Percentiles rank a stretch among this genome's conserved stretches.
These are phyloP conservation scores for Augiades crinisus DNA, from an alignment of 2,888 invertebrate species.

Conservation along the genomic window DNA sequence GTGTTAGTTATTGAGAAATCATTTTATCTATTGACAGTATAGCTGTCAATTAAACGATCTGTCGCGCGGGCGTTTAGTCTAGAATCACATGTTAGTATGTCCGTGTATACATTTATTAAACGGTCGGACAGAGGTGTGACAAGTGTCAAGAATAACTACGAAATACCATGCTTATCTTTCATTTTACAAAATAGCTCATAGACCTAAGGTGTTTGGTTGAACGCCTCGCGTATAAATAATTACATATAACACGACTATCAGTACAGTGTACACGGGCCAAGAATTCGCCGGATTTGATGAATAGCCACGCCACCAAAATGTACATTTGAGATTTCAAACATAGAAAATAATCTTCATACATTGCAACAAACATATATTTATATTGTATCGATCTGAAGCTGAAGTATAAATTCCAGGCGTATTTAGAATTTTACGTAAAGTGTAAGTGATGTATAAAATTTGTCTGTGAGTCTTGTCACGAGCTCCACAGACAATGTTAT, in stretches of 20 bases:
- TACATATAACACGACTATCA: slow-evolving; percentile 31
- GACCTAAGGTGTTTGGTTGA: slow-evolving; percentile 29
- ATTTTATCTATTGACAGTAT: slow-evolving; percentile 15
- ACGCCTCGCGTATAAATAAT: slow-evolving; percentile 36
- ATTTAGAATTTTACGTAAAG: too few relatives aligned
- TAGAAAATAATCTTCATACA: too few relatives aligned
- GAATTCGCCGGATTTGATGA: slow-evolving; percentile 35
- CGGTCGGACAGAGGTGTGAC: slow-evolving; percentile 15
- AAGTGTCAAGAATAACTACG: slow-evolving; percentile 28
- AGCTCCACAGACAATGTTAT: too few relatives aligned
- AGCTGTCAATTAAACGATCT: slow-evolving; percentile 9
- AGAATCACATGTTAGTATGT: slow-evolving; percentile 1
- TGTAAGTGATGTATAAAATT: too few relatives aligned
- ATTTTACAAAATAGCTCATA: slow-evolving; percentile 32
- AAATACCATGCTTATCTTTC: slow-evolving; percentile 26
- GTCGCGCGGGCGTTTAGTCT: neutral
- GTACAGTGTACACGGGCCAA: slow-evolving; percentile 29
- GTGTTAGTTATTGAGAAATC: slow-evolving; percentile 6
- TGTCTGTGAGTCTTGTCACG: too few relatives aligned
- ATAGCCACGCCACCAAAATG: slow-evolving; percentile 23
- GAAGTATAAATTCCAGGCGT: too few relatives aligned
- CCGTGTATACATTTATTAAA: slow-evolving; percentile 11
- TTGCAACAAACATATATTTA: neutral
- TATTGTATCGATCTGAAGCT: too few relatives aligned
- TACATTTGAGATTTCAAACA: slow-evolving; percentile 13